Evolutionary conservation across 2,888 invertebrate species (phyloP).

Genomic region (Synergus itoensis): DNA sequence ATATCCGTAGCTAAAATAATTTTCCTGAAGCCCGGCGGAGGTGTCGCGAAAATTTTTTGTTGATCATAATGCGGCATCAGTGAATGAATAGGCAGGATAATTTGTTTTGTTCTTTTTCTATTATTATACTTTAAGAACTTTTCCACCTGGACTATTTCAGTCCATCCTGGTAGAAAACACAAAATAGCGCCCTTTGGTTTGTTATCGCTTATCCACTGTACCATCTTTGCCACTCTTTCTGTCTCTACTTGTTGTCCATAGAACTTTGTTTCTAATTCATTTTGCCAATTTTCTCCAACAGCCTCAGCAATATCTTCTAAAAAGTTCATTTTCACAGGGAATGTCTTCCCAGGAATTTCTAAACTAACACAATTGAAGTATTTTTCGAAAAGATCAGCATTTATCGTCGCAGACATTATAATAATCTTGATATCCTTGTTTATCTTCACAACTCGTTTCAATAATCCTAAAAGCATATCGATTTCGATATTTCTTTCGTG

Average conservation of each 20-base stretch:
- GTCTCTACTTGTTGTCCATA: conserved; percentile 74
- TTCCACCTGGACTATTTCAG: conserved; percentile 82
- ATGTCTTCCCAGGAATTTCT: conserved; percentile 81
- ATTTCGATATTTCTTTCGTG: conserved; percentile 86
- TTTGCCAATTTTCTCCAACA: conserved; percentile 24
- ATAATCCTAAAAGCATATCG: conserved; percentile 82
- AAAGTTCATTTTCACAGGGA: conserved; percentile 82
- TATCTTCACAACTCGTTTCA: conserved; percentile 80
- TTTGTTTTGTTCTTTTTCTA: conserved; percentile 52
- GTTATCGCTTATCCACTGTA: conserved; percentile 81
- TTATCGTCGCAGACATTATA: conserved; percentile 87
- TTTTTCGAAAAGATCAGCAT: conserved; percentile 81
- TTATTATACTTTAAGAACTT: conserved; percentile 76
- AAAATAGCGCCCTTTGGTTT: conserved; percentile 85
- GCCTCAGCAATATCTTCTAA: conserved; percentile 79
- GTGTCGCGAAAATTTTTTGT: conserved; percentile 64
- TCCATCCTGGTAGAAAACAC: conserved; percentile 88
- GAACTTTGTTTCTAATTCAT: not conserved
- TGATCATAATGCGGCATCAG: conserved; percentile 75
- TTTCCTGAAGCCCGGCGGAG: conserved; percentile 81
- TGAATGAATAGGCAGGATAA: conserved; percentile 82
- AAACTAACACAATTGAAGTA: conserved; percentile 80
- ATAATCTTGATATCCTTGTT: conserved; percentile 82
- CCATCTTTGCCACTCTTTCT: conserved; percentile 78
- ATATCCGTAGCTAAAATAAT: conserved; percentile 86